Evolutionary conservation across 2,888 invertebrate species (phyloP).

Genomic region (Alentia gelatinosa): DNA sequence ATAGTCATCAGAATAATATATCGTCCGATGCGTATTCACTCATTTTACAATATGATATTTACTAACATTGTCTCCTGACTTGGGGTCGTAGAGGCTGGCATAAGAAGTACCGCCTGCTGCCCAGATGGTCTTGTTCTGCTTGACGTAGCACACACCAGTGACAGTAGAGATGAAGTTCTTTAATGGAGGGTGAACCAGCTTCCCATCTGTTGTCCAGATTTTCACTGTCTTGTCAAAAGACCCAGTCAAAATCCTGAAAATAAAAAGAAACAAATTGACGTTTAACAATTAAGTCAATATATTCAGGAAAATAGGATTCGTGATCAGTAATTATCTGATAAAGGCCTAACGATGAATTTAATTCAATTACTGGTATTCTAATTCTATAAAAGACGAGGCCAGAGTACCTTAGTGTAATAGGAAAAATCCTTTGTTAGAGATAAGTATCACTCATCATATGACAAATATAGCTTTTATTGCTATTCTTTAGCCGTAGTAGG

Average conservation of each 20-base stretch:
- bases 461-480: too few relatives aligned
- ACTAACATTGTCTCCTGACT: slow-evolving; percentile 80
- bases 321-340: too few relatives aligned
- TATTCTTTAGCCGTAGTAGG: too few relatives aligned
- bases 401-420: neutral
- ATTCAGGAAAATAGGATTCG: too few relatives aligned
- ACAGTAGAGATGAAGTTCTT: slow-evolving; percentile 76
- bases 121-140: slow-evolving; percentile 80
- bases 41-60: too few relatives aligned
- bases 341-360: too few relatives aligned
- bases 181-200: slow-evolving; percentile 77
- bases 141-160: slow-evolving; percentile 77
- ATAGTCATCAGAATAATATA: too few relatives aligned
- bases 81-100: slow-evolving; percentile 79
- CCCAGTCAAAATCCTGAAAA: slow-evolving; percentile 78
- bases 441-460: too few relatives aligned
- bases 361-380: neutral
- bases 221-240: slow-evolving; percentile 80
- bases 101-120: slow-evolving; percentile 78
- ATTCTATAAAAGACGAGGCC: neutral
- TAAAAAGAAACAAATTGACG: neutral
- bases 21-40: too few relatives aligned
- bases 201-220: slow-evolving; percentile 80
- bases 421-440: neutral
- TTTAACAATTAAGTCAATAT: neutral